Evolutionary conservation across 2,797 vertebrate genomes (phyloP), one percentile per base, ranked within the genome.

Genomic region (Taeniopygia guttata): DNA sequence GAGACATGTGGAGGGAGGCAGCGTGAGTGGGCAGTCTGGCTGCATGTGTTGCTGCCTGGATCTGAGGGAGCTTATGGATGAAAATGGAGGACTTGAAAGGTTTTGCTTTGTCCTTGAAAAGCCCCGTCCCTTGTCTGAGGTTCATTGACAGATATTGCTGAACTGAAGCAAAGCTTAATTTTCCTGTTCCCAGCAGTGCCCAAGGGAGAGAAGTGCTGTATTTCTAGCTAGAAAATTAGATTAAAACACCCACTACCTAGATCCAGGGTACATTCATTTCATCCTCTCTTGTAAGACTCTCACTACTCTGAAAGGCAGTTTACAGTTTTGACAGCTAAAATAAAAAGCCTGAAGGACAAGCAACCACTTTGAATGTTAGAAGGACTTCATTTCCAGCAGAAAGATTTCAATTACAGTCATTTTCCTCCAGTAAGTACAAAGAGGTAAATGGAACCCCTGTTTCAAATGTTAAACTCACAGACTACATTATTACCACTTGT

Each of bases 371-470:
- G 93, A 94, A 88, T 94, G 89, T 96, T 95, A 11, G 48, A 94
- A 96, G 85, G 94, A 89, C 94, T 96, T 97, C 81, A 95, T 96
- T 96, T 96, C 89, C 94, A 91, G 89, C 69, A 91, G 96, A 93
- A 96, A 93, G 94, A 96, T 96, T 96, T 96, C 94, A 96, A 97
- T 96, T 96, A 97, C 91, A 94, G 96, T 96, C 59, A 97, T 97
- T 97, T 97, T 96, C 87, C 55, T 86, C 12, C 13, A 58, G 89
- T 88, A 84, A 93, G 91, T 96, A 94, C 94, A 96, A 94, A 93
- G 94, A 90, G 89, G 96, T 95, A 96, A 95, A 94, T 95, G 96
- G 96, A 97, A 91, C 89, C 92, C 87, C 94, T 87, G 91, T 93
- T 96, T 90, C 94, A 93, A 94, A 95, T 67, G 94, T 94, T 96